Conservation (phyloP, 2,113 vertebrate genomes). For the Sorex fumeus region DNA sequence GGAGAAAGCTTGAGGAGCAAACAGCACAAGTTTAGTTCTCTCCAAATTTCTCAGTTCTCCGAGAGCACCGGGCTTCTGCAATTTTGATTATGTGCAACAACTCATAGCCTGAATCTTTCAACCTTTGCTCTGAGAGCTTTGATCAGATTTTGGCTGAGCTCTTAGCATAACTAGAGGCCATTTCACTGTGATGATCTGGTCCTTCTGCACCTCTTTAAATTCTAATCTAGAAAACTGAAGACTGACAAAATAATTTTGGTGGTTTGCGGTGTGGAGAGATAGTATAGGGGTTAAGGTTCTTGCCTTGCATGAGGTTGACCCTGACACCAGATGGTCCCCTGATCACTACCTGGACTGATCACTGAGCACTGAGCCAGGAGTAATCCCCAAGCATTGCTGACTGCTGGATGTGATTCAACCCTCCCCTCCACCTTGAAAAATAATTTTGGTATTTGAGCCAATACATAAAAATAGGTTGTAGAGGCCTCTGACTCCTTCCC, state of each 20-base stretch:
- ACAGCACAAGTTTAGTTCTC: not conserved
- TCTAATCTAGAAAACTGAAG: conserved; percentile 20
- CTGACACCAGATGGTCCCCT: too few relatives aligned
- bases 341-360: too few relatives aligned
- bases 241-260: conserved; percentile 12
- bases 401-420: too few relatives aligned
- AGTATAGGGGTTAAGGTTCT: too few relatives aligned
- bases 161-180: not conserved
- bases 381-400: too few relatives aligned
- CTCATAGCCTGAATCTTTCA: not conserved
- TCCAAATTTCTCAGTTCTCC: conserved; percentile 45
- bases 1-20: not conserved
- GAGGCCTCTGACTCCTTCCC: not conserved
- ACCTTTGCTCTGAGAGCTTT: not conserved
- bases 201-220: not conserved
- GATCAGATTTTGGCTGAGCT: not conserved
- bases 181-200: not conserved
- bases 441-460: too few relatives aligned
- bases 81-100: not conserved
- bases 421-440: too few relatives aligned
- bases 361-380: too few relatives aligned
- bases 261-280: too few relatives aligned
- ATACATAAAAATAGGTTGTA: not conserved
- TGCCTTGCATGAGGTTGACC: too few relatives aligned
- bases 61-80: not conserved